phyloP scores from a whole-genome alignment of 2,113 vertebrate genomes.

The Malaclemys terrapin region DNA sequence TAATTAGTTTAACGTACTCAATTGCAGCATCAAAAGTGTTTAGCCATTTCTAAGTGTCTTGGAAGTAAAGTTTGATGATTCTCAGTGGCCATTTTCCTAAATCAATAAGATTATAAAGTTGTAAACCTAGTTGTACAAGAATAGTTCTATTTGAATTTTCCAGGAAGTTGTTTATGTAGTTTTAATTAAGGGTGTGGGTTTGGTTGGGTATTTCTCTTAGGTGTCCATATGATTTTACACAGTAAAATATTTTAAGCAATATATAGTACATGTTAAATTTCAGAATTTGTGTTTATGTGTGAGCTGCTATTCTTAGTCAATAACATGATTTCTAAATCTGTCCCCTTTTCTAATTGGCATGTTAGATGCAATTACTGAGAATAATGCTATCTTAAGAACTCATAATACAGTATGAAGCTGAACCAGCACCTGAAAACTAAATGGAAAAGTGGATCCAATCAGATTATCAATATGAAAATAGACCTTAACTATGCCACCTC shows the following conservation, averaged over 20 bases:
- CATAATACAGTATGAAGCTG: background rate
- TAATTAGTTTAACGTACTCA: background rate
- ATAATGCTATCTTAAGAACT: background rate
- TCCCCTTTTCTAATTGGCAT: background rate
- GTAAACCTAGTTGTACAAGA: background rate
- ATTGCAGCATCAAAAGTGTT: background rate
- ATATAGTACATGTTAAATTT: background rate
- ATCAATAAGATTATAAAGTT: background rate
- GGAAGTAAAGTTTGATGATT: background rate
- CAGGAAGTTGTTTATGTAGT: background rate
- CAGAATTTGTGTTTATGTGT: background rate
- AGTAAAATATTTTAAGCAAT: background rate
- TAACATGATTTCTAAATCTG: background rate
- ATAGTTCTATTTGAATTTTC: background rate
- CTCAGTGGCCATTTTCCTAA: background rate
- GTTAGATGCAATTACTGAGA: background rate
- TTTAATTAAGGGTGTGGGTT: background rate
- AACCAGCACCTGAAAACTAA: background rate
- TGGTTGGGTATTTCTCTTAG: background rate
- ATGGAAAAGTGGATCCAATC: background rate
- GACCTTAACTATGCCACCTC: background rate
- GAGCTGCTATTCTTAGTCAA: background rate
- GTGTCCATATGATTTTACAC: background rate
- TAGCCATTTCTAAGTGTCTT: background rate
- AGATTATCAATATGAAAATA: slow-evolving; percentile 29